Conservation (phyloP, 2,797 vertebrate species). For the Poecilia picta region DNA sequence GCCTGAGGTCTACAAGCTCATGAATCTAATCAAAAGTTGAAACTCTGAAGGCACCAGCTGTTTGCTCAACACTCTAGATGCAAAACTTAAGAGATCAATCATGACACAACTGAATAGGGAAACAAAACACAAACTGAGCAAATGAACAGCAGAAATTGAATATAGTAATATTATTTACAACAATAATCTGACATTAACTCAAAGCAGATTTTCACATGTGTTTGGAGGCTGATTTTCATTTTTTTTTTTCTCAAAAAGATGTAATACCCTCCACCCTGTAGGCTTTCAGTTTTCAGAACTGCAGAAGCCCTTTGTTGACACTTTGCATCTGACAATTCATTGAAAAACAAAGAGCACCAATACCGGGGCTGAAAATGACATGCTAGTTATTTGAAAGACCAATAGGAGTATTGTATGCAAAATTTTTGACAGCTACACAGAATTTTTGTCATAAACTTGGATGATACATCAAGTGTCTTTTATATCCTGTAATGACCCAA, state of each 20-base stretch:
- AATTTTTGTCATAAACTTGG: slow-evolving; percentile 5
- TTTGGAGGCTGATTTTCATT: neutral
- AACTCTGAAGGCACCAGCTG: neutral
- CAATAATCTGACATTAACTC: neutral
- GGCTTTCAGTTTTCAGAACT: neutral
- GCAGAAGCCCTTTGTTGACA: slow-evolving; percentile 7
- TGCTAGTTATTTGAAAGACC: slow-evolving; percentile 25
- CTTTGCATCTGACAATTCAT: slow-evolving; percentile 35
- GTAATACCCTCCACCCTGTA: neutral
- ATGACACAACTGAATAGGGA: neutral
- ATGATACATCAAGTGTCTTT: slow-evolving; percentile 14
- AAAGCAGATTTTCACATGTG: slow-evolving; percentile 1
- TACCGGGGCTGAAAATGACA: slow-evolving; percentile 19
- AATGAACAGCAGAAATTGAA: neutral
- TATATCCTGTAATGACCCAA: slow-evolving; percentile 5
- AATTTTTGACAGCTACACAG: slow-evolving; percentile 39
- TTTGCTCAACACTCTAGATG: neutral
- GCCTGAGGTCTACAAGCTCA: slow-evolving; percentile 30
- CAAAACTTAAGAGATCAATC: neutral
- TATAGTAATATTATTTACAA: slow-evolving; percentile 1
- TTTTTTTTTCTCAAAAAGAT: neutral
- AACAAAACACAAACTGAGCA: neutral
- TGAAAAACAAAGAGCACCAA: slow-evolving; percentile 26
- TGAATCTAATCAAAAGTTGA: slow-evolving; percentile 15
- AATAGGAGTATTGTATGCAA: slow-evolving; percentile 21